Base-by-base conservation (phyloP, 2,113 vertebrate species). In the Petromus typicus region DNA sequence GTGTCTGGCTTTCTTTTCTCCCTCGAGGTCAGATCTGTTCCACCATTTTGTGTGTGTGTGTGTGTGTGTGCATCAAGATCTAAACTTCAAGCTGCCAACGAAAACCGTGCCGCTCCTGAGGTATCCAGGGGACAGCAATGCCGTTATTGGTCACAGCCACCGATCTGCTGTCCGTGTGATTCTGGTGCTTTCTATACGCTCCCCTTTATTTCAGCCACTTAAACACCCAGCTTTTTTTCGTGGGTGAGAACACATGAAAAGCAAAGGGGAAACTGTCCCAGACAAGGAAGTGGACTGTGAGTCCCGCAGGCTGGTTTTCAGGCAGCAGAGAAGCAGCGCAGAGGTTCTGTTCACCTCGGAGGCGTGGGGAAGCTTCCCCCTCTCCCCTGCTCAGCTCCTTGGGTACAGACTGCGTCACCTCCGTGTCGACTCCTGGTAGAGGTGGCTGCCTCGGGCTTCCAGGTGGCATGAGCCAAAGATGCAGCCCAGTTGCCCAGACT, bases 401-500 rank as follows among this genome's bases (percentile, higher is more conserved):
- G 13, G 66, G 83, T 37, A 43, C 83, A 2, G 45, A 7, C 43
- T 14, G 0, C 1, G 14, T 22, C 48, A 10, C 54, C 30, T 59
- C 59, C 17, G 11, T 3, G 1, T 1, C 27, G 27, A 11, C 4
- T 23, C 2, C 73, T 92, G 1, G 0, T 5, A 56, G 37, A 5
- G 23, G 61, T 1, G 48, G 30, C 34, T 34, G 69, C 63, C 43
- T 17, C 0, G 27, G 79, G 66, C 66, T 34, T 1, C 51, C 69
- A 2, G 75, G 85, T 14, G 20, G 59, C 9, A 0, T 0, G 0
- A n/a, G 40, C 14, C 16, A 43, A 27, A 48, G 23, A 27, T 34
- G 13, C 30, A 25, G 61, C 25, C 32, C 37, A 0, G 6, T 27
- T 0, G 2, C 27, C 0, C 0, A 20, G 5, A 5, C 1, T 2